A percentile compares a stretch with the other conserved stretches of the same genome.
These are phyloP conservation scores for Phylloscopus trochiloides DNA, from an alignment of 2,113 vertebrate species.

Conservation along the genomic window DNA sequence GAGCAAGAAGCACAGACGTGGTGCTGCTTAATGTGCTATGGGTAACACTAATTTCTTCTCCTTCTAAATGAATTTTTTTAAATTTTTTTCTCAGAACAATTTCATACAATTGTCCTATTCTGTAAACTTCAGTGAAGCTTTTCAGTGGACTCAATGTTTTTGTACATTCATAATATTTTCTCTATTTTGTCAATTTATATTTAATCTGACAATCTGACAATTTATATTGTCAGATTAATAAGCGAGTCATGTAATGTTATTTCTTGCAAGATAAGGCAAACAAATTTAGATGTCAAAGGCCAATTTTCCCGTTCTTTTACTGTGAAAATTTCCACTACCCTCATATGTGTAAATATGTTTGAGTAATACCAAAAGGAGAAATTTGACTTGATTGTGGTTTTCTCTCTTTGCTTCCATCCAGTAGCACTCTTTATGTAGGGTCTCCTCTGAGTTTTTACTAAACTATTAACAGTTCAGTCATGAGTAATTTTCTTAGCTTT, in stretches of 20 bases:
- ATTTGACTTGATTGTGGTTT: not conserved
- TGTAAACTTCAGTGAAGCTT: not conserved
- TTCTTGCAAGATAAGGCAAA: not conserved
- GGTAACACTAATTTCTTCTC: not conserved
- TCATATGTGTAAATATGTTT: not conserved
- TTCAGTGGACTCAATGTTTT: not conserved
- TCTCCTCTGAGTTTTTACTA: not conserved
- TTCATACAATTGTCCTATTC: not conserved
- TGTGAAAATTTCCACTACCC: not conserved
- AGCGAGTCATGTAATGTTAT: accelerated
- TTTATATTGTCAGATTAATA: not conserved
- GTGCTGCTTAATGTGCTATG: not conserved
- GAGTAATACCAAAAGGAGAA: not conserved
- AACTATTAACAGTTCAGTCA: not conserved
- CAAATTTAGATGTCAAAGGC: not conserved
- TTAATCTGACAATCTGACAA: no score
- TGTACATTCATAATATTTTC: not conserved
- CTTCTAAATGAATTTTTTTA: not conserved
- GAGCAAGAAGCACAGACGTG: not conserved
- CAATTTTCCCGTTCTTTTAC: not conserved
- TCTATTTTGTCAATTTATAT: no score
- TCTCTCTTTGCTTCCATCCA: not conserved
- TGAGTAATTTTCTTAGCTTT: not conserved
- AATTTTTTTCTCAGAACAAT: not conserved
- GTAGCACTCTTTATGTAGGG: not conserved